Evolutionary conservation across 2,888 invertebrate species (phyloP).

Genomic region (Drosophila percnosoma): DNA sequence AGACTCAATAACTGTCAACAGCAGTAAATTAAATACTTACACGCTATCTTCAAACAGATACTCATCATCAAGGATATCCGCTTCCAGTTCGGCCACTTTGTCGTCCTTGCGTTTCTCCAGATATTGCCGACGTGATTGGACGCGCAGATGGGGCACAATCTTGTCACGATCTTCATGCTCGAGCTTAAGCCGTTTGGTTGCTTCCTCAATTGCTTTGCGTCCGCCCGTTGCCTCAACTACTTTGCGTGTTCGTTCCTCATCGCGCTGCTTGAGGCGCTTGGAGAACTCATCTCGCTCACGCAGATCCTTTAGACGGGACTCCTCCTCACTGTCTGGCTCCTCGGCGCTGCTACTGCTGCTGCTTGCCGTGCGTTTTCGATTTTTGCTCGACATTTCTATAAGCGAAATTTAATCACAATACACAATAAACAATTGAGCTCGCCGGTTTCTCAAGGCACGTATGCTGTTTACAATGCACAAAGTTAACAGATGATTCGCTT

Average conservation of each 20-base stretch:
- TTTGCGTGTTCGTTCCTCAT: constrained; percentile 94
- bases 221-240: constrained; percentile 88
- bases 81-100: constrained; percentile 97
- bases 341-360: constrained; percentile 78
- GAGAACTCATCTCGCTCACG: constrained; percentile 98
- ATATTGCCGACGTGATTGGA: constrained; percentile 96
- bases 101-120: constrained; percentile 98
- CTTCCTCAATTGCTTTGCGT: constrained; percentile 92
- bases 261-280: constrained; percentile 93
- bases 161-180: constrained; percentile 94
- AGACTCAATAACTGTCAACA: background rate
- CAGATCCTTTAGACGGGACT: constrained; percentile 92
- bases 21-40: constrained; percentile 86
- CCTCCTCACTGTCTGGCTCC: constrained; percentile 90
- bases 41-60: constrained; percentile 95
- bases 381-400: constrained; percentile 69
- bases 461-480: constrained; percentile 20
- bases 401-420: background rate
- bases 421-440: constrained; percentile 14
- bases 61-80: constrained; percentile 97
- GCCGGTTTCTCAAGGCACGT: constrained; percentile 21
- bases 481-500: background rate
- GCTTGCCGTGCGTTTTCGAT: constrained; percentile 67
- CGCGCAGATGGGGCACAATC: constrained; percentile 93
- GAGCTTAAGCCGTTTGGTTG: constrained; percentile 94